Conservation (phyloP, 2,888 invertebrate species). For the Eupelmus urozonus region DNA sequence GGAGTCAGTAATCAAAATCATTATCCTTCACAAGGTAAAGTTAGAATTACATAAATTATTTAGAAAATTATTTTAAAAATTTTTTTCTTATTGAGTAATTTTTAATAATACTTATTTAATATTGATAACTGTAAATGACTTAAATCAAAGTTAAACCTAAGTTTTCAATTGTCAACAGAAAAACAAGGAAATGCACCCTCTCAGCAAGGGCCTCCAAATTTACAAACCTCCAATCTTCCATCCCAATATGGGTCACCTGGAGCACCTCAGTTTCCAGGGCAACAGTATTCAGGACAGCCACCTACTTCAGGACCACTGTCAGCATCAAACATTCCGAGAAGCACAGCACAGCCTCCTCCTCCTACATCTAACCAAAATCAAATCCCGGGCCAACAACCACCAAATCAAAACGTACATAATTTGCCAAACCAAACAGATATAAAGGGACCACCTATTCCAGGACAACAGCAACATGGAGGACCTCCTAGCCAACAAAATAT, state of each 20-base stretch:
- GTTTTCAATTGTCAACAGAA: neutral
- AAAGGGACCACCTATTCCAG: conserved; percentile 6
- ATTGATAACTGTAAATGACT: neutral
- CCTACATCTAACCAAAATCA: conserved; percentile 10
- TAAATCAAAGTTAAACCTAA: neutral
- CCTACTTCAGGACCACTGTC: conserved; percentile 1
- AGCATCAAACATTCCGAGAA: conserved; percentile 40
- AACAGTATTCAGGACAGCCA: conserved; percentile 47
- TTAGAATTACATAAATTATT: too few species aligned
- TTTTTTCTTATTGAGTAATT: too few species aligned
- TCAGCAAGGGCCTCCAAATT: conserved; percentile 21
- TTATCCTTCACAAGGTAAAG: conserved; percentile 51
- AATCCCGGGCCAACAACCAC: neutral
- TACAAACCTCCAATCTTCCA: conserved; percentile 52
- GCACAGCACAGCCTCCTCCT: neutral
- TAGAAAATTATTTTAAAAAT: too few species aligned
- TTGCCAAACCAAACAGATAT: neutral
- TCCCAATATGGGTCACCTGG: conserved; percentile 37
- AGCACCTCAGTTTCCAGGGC: conserved; percentile 57
- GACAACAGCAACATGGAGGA: conserved; percentile 16
- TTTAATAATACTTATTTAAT: neutral
- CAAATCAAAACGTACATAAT: neutral
- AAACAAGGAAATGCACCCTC: conserved; percentile 1
- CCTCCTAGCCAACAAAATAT: conserved; percentile 5
- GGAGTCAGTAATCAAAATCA: conserved; percentile 63